phyloP scores from a whole-genome alignment of 2,113 vertebrate species.

The Eudorcas thomsonii region DNA sequence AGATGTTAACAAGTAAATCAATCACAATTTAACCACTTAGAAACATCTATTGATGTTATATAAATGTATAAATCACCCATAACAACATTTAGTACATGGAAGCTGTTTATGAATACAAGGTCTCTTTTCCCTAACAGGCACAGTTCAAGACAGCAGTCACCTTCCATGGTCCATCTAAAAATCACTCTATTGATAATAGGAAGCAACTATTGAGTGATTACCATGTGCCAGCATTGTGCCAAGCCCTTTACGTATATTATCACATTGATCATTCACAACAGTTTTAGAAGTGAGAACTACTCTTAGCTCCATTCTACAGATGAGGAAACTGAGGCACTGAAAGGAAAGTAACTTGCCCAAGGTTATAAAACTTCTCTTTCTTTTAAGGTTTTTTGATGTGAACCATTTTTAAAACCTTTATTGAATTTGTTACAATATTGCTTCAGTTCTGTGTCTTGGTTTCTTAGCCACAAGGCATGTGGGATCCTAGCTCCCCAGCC shows the following conservation, averaged over 20 bases:
- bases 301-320: neutral
- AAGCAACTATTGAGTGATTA: neutral
- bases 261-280: neutral
- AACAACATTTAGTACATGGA: neutral
- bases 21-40: neutral
- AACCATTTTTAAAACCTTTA: neutral
- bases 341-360: neutral
- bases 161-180: neutral
- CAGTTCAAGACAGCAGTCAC: neutral
- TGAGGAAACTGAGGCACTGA: neutral
- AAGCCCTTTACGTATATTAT: neutral
- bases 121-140: neutral
- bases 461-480: neutral
- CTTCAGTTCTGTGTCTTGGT: neutral
- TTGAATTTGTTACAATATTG: neutral
- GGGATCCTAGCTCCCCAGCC: neutral
- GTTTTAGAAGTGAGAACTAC: neutral
- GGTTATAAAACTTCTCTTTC: neutral
- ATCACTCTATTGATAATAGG: neutral
- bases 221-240: neutral
- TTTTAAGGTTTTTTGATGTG: neutral
- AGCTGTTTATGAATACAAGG: neutral
- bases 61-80: neutral
- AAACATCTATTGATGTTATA: neutral
- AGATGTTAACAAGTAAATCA: neutral